Percentiles rank a stretch among this genome's conserved stretches.
phyloP scores from a whole-genome alignment of 2,888 invertebrate species.

The Augiades crinisus region DNA sequence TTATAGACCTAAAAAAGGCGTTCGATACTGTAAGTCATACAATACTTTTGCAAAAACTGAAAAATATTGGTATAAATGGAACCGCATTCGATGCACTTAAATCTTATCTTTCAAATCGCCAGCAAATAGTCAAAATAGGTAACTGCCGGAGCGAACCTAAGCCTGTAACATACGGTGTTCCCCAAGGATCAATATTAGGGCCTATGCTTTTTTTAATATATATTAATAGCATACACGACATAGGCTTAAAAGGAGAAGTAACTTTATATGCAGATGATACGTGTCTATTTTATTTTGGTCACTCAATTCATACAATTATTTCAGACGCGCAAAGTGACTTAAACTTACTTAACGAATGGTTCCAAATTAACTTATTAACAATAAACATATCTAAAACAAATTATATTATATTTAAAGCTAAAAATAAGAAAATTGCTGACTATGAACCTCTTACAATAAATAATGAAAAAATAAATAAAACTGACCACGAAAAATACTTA shows the following conservation, averaged over 20 bases:
- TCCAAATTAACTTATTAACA: background rate
- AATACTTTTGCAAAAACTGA: slow-evolving; percentile 21
- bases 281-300: background rate
- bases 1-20: slow-evolving; percentile 24
- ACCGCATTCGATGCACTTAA: slow-evolving; percentile 7
- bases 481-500: slow-evolving; percentile 1
- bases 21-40: slow-evolving; percentile 14
- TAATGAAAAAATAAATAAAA: background rate
- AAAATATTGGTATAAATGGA: slow-evolving; percentile 11
- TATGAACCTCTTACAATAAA: slow-evolving; percentile 1
- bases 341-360: background rate
- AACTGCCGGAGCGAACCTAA: background rate
- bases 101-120: slow-evolving; percentile 18
- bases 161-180: background rate
- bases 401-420: slow-evolving; percentile 1
- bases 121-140: slow-evolving; percentile 9
- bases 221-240: background rate
- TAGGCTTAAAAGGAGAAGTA: background rate
- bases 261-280: background rate
- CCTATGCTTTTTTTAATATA: background rate
- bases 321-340: background rate
- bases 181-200: background rate
- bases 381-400: background rate
- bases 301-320: background rate
- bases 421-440: slow-evolving; percentile 1